Percentiles rank a stretch among this genome's conserved stretches.
These are phyloP conservation scores for Nothocercus nigrocapillus DNA, from an alignment of 2,113 vertebrate genomes.

Conservation along the genomic window DNA sequence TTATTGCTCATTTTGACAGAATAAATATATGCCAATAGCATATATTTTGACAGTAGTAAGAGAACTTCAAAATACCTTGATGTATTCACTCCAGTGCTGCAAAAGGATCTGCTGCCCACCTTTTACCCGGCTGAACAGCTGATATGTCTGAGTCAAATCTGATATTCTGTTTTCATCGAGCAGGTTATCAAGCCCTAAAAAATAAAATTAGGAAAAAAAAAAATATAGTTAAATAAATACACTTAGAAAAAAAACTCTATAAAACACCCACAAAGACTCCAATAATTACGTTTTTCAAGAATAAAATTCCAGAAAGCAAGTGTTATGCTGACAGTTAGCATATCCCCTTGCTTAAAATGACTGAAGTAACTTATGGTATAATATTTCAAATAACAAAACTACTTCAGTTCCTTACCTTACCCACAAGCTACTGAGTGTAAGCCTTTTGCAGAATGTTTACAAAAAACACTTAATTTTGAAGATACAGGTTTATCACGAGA, in stretches of 20 bases:
- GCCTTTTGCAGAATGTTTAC: neutral
- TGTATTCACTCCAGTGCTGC: conserved; percentile 85
- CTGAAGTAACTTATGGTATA: neutral
- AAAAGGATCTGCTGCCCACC: conserved; percentile 82
- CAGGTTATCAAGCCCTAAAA: conserved; percentile 81
- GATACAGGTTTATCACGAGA: neutral
- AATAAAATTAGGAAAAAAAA: neutral
- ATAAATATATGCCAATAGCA: neutral
- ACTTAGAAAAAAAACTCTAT: neutral
- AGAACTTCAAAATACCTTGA: conserved; percentile 77
- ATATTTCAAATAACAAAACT: neutral
- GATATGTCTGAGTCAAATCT: conserved; percentile 83
- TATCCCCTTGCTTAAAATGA: neutral
- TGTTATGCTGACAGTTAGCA: neutral
- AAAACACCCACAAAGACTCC: neutral
- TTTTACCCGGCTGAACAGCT: conserved; percentile 83
- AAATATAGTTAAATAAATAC: neutral
- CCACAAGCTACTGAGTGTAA: neutral
- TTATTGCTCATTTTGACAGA: neutral
- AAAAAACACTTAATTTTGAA: neutral
- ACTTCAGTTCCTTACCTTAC: neutral
- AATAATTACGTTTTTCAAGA: neutral
- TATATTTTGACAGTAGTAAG: neutral
- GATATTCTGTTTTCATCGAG: conserved; percentile 82
- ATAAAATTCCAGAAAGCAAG: neutral